Evolutionary conservation across 2,888 invertebrate species (phyloP).

Genomic region (Dasysyrphus tricinctus): DNA sequence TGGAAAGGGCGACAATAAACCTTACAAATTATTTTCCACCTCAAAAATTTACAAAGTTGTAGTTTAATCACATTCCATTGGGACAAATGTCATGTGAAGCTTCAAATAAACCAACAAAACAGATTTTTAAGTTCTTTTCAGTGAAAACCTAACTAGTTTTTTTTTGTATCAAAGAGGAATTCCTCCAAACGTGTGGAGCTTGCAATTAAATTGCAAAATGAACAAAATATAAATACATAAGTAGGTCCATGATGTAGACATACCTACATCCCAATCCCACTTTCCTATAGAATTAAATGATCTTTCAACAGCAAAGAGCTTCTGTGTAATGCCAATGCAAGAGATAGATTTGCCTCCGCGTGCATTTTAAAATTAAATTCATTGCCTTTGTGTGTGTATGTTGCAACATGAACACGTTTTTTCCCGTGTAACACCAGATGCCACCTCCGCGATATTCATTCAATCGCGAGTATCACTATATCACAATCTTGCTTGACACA

Average conservation of each 20-base stretch:
- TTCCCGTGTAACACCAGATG: conserved; percentile 56
- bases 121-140: neutral
- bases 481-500: conserved; percentile 45
- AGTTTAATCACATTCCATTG: conserved; percentile 14
- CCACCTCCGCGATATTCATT: conserved; percentile 51
- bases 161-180: conserved; percentile 4
- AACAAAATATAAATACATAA: conserved; percentile 20
- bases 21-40: neutral
- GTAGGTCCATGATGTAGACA: too few relatives aligned
- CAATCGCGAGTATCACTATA: conserved; percentile 51
- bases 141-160: neutral
- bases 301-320: conserved; percentile 26
- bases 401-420: conserved; percentile 52
- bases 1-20: conserved; percentile 2
- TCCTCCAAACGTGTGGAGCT: conserved; percentile 19
- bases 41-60: conserved; percentile 2
- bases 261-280: neutral
- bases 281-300: conserved; percentile 50
- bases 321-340: conserved; percentile 5
- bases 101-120: conserved; percentile 5
- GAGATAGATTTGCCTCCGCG: neutral
- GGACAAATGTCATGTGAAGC: conserved; percentile 21
- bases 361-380: conserved; percentile 41
- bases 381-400: conserved; percentile 22
- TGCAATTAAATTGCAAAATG: conserved; percentile 42